phyloP scores from a whole-genome alignment of 2,797 vertebrate genomes.

The Sarcophilus harrisii region DNA sequence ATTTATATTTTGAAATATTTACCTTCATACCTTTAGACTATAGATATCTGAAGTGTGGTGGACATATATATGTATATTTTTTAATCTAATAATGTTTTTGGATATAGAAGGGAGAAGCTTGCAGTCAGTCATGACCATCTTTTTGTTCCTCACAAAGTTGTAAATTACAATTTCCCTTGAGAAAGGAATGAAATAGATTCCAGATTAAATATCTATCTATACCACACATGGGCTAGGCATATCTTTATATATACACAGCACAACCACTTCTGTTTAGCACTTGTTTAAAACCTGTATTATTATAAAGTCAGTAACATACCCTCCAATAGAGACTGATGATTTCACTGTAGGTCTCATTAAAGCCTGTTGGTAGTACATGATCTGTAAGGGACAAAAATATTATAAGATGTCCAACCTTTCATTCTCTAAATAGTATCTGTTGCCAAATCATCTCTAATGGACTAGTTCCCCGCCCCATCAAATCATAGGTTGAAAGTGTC shows the following conservation, averaged over 20 bases:
- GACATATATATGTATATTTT: background rate
- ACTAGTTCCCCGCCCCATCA: background rate
- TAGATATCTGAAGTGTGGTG: background rate
- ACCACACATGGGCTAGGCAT: background rate
- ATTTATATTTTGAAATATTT: background rate
- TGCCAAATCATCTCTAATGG: background rate
- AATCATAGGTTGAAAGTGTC: conserved; percentile 4
- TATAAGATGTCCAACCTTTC: background rate
- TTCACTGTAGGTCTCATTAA: conserved; percentile 96
- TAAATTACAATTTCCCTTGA: background rate
- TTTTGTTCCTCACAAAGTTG: background rate
- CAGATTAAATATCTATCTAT: background rate
- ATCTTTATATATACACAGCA: background rate
- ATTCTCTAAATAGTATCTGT: fast-evolving
- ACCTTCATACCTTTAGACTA: background rate
- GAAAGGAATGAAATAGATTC: background rate
- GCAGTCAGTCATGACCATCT: background rate
- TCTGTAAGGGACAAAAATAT: conserved; percentile 85
- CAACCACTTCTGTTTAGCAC: background rate
- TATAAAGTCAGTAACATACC: conserved; percentile 86
- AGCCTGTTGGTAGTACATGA: conserved; percentile 96
- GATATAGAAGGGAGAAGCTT: background rate
- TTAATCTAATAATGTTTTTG: background rate
- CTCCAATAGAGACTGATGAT: conserved; percentile 96
- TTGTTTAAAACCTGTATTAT: background rate